These are phyloP conservation scores for Drosophila birchii DNA, from an alignment of 2,888 invertebrate species.

Conservation along the genomic window DNA sequence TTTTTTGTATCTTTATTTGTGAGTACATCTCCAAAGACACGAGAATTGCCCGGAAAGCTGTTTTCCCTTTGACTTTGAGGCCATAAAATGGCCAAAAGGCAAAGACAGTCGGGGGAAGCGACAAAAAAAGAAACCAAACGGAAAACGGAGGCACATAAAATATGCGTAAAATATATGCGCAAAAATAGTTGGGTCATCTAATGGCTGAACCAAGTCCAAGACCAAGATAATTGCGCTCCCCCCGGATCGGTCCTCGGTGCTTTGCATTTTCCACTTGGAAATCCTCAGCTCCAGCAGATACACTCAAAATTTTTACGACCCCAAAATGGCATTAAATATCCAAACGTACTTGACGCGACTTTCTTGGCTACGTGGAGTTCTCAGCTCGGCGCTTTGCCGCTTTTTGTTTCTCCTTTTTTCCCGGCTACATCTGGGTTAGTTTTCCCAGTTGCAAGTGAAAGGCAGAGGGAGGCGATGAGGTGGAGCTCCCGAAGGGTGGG, in stretches of 20 bases:
- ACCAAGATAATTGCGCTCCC: conserved; percentile 71
- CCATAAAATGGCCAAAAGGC: conserved; percentile 45
- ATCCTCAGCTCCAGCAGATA: conserved; percentile 51
- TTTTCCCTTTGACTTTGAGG: conserved; percentile 43
- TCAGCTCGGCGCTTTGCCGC: conserved; percentile 27
- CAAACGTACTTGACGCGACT: conserved; percentile 65
- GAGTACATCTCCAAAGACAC: conserved; percentile 38
- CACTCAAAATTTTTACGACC: conserved; percentile 74
- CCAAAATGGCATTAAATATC: conserved; percentile 71
- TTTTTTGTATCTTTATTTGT: conserved; percentile 45
- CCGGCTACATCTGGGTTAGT: conserved; percentile 42
- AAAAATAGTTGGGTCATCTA: conserved; percentile 75
- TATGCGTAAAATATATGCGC: conserved; percentile 69
- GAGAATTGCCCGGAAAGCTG: conserved; percentile 28
- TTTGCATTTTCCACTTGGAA: conserved; percentile 56
- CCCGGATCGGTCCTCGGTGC: conserved; percentile 61
- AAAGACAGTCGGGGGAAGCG: background rate
- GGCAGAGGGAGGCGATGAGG: background rate
- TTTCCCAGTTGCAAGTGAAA: conserved; percentile 41
- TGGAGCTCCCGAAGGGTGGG: conserved; percentile 10
- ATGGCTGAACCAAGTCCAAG: conserved; percentile 78
- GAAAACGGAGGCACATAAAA: conserved; percentile 64
- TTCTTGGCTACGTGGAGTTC: conserved; percentile 63
- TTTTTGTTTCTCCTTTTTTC: conserved; percentile 12
- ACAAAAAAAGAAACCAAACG: conserved; percentile 22